These are phyloP conservation scores for Phrynocephalus guinanensis DNA, from an alignment of 2,797 vertebrate genomes.

Conservation along the genomic window DNA sequence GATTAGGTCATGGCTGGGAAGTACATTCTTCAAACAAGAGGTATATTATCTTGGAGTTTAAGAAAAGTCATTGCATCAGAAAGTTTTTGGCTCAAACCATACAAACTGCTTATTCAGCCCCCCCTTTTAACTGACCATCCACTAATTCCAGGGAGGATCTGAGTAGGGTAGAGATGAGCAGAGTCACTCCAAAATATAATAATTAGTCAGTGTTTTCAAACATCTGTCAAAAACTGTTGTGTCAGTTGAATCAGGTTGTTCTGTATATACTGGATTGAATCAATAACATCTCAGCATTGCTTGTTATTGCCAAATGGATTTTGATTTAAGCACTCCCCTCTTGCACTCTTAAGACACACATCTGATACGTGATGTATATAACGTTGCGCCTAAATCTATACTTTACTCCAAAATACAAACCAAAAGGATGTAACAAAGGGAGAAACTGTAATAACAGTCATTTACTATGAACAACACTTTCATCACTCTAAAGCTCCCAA, in stretches of 20 bases:
- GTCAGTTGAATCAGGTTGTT: constrained; percentile 78
- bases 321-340: constrained; percentile 69
- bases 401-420: constrained; percentile 35
- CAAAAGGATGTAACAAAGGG: constrained; percentile 10
- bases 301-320: constrained; percentile 72
- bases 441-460: constrained; percentile 31
- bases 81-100: constrained; percentile 74
- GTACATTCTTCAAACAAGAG: constrained; percentile 54
- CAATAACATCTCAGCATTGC: constrained; percentile 76
- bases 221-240: constrained; percentile 72
- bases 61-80: constrained; percentile 65
- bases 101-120: constrained; percentile 44
- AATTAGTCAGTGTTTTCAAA: constrained; percentile 44
- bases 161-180: constrained; percentile 22
- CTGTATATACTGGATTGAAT: constrained; percentile 72
- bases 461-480: constrained; percentile 49
- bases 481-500: constrained; percentile 41
- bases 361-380: constrained; percentile 44
- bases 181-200: constrained; percentile 30
- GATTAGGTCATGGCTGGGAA: constrained; percentile 53
- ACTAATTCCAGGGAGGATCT: constrained; percentile 37
- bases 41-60: constrained; percentile 53
- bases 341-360: constrained; percentile 56
- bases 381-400: constrained; percentile 24
- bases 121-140: constrained; percentile 59